Percentiles rank a stretch among this genome's conserved stretches.
Evolutionary conservation across 2,797 vertebrate genomes (phyloP).

Genomic region (Galaxias olidus): DNA sequence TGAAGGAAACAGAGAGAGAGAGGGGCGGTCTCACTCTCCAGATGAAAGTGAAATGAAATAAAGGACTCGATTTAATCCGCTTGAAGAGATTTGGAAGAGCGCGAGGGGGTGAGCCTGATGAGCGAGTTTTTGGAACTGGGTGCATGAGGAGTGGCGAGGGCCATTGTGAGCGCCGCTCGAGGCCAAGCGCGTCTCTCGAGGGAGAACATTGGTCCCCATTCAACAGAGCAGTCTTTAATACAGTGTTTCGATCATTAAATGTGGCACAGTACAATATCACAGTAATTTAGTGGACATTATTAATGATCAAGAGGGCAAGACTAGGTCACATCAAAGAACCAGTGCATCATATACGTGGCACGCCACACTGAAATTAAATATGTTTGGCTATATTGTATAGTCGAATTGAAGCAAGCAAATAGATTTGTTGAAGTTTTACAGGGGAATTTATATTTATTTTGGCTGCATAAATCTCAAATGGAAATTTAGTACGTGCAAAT

Average conservation of each 20-base stretch:
- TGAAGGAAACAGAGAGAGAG: slow-evolving; percentile 54
- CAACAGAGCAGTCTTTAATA: slow-evolving; percentile 77
- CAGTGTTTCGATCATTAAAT: slow-evolving; percentile 75
- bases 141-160: slow-evolving; percentile 81
- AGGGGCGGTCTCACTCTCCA: slow-evolving; percentile 82
- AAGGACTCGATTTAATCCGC: slow-evolving; percentile 96
- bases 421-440: too few relatives aligned
- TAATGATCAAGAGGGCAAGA: slow-evolving; percentile 67
- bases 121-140: slow-evolving; percentile 77
- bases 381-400: slow-evolving; percentile 11
- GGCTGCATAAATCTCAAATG: too few relatives aligned
- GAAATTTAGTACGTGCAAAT: too few relatives aligned
- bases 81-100: slow-evolving; percentile 82
- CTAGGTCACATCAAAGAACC: slow-evolving; percentile 47
- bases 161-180: slow-evolving; percentile 85
- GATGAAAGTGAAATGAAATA: slow-evolving; percentile 97
- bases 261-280: slow-evolving; percentile 75
- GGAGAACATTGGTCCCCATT: slow-evolving; percentile 92
- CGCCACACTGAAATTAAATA: neutral
- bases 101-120: slow-evolving; percentile 72
- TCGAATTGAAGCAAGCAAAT: too few relatives aligned
- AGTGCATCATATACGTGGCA: slow-evolving; percentile 39
- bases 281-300: slow-evolving; percentile 78
- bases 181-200: slow-evolving; percentile 82
- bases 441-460: too few relatives aligned